Evolutionary conservation across 2,113 vertebrate species (phyloP).

Genomic region (Amphiprion percula): DNA sequence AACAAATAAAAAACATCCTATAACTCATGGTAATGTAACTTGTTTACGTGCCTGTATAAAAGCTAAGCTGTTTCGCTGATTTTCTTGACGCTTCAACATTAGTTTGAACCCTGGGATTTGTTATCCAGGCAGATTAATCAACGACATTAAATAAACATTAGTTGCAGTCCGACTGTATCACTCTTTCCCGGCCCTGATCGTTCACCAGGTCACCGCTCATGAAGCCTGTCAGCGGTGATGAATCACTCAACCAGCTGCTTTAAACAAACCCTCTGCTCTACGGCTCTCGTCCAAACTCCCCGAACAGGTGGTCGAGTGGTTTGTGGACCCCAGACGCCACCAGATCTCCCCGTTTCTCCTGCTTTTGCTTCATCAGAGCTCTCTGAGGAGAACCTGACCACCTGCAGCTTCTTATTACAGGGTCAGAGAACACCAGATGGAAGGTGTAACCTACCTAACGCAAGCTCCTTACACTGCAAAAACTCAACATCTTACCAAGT

Average conservation of each 20-base stretch:
- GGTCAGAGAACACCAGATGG: constrained; percentile 37
- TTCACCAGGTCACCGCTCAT: not conserved
- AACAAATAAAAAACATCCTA: too few species aligned
- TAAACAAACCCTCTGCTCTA: constrained; percentile 32
- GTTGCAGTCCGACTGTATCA: not conserved
- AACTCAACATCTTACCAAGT: too few species aligned
- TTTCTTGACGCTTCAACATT: too few species aligned
- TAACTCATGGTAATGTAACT: too few species aligned
- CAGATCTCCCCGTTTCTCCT: not conserved
- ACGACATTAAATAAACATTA: not conserved
- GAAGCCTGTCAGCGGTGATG: constrained; percentile 8
- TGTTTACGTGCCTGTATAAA: too few species aligned
- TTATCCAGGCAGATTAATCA: not conserved
- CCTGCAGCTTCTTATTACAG: constrained; percentile 37
- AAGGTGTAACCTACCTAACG: not conserved
- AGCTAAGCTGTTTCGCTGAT: too few species aligned
- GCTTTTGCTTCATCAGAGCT: not conserved
- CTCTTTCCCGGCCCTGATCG: not conserved
- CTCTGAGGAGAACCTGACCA: constrained; percentile 18
- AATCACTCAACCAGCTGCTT: constrained; percentile 43
- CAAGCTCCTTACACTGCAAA: too few species aligned
- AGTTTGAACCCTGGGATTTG: not conserved
- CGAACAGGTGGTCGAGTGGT: constrained; percentile 62
- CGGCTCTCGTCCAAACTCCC: not conserved
- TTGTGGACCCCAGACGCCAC: not conserved